Conservation (phyloP, 2,113 vertebrate genomes). For the Phocoena phocoena region DNA sequence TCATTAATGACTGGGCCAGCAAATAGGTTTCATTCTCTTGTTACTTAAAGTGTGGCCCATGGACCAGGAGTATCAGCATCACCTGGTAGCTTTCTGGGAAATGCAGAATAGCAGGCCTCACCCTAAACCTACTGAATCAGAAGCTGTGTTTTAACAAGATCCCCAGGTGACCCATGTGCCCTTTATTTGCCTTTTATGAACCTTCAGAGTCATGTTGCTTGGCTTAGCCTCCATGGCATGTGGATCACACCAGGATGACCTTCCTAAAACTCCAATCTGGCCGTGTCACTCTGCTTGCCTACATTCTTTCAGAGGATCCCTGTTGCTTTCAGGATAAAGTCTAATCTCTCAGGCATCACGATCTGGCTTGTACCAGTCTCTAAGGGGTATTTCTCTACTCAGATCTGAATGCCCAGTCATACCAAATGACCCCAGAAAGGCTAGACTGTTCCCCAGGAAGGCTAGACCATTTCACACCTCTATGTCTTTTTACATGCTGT, state of each 20-base stretch:
- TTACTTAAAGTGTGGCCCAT: background rate
- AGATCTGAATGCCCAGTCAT: background rate
- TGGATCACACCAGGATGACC: background rate
- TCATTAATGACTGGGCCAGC: background rate
- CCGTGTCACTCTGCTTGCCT: background rate
- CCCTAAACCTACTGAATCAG: background rate
- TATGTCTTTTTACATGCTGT: background rate
- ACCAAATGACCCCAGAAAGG: background rate
- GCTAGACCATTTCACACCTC: background rate
- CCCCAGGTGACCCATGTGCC: background rate
- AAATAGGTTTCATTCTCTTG: background rate
- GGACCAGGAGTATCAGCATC: background rate
- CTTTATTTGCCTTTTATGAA: conserved; percentile 2
- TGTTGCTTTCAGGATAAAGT: background rate
- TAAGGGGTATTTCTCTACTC: too few species aligned
- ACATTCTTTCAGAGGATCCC: background rate
- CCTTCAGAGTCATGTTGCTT: background rate
- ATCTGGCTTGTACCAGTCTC: background rate
- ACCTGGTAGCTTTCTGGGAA: background rate
- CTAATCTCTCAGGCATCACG: background rate
- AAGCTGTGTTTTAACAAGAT: background rate
- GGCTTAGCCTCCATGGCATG: background rate
- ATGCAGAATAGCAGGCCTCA: background rate
- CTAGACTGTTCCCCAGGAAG: background rate
- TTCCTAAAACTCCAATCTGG: background rate